Conservation (phyloP, 2,113 vertebrate genomes). For the Eonycteris spelaea region DNA sequence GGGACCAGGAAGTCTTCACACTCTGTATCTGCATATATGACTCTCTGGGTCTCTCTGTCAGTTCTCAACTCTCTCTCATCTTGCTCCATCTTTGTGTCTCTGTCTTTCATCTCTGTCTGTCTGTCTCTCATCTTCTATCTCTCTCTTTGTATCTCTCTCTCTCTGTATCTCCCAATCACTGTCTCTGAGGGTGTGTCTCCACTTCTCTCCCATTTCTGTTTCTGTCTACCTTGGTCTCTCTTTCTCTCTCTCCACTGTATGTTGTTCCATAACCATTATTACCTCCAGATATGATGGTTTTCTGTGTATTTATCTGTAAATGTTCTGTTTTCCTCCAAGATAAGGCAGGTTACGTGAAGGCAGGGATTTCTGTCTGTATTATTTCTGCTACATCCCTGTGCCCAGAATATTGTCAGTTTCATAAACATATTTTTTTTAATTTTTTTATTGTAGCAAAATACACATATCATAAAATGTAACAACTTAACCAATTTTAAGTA, state of each 20-base stretch:
- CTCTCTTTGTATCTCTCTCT: not conserved
- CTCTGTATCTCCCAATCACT: not conserved
- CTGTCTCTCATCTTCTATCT: not conserved
- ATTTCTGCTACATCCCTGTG: not conserved
- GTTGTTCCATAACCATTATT: not conserved
- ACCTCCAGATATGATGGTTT: not conserved
- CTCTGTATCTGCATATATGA: accelerated
- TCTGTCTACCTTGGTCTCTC: not conserved
- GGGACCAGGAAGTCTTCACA: too few relatives aligned
- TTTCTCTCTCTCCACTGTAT: not conserved
- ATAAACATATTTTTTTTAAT: not conserved
- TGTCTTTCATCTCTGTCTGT: not conserved
- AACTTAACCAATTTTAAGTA: too few relatives aligned
- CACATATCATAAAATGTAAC: too few relatives aligned
- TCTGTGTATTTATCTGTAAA: not conserved
- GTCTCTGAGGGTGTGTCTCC: not conserved
- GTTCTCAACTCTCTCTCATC: not conserved
- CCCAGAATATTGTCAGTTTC: not conserved
- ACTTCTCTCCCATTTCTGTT: not conserved
- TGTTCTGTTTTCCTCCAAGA: not conserved
- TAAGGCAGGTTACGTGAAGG: not conserved
- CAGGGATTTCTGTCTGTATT: not conserved
- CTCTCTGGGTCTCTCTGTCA: not conserved
- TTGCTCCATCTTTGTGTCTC: not conserved
- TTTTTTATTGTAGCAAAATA: too few relatives aligned